These are phyloP conservation scores for Oryzias sinensis DNA, from an alignment of 2,797 vertebrate species.

Conservation along the genomic window DNA sequence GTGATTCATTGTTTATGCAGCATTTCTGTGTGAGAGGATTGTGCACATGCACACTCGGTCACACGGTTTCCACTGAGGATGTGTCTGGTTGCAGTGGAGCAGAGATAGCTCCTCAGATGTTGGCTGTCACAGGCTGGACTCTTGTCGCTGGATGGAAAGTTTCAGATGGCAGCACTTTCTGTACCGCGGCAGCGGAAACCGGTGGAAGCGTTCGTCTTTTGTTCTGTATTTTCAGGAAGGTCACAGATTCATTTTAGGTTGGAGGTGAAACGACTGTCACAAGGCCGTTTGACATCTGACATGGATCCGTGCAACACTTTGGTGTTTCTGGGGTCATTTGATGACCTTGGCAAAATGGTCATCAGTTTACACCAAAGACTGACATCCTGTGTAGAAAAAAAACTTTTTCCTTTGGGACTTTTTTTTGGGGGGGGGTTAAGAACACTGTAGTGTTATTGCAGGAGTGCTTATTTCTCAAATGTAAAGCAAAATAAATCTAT, in stretches of 20 bases:
- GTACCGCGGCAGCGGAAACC: conserved; percentile 59
- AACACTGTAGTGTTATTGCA: conserved; percentile 6
- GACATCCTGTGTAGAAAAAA: conserved; percentile 43
- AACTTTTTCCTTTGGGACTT: conserved; percentile 22
- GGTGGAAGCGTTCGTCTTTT: conserved; percentile 52
- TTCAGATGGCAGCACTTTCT: conserved; percentile 59
- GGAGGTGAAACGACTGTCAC: conserved; percentile 37
- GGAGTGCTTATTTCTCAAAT: conserved; percentile 1
- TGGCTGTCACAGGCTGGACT: conserved; percentile 39
- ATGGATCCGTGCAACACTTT: conserved; percentile 7
- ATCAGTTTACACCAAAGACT: conserved; percentile 23
- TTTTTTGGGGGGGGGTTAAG: conserved; percentile 16
- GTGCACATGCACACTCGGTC: neutral
- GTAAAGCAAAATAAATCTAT: neutral
- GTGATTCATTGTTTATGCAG: conserved; percentile 13
- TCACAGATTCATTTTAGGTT: conserved; percentile 36
- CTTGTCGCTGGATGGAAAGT: conserved; percentile 51
- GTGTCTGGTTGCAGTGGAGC: conserved; percentile 49
- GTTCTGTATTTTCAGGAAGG: conserved; percentile 51
- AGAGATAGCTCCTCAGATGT: conserved; percentile 45
- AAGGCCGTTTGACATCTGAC: conserved; percentile 31
- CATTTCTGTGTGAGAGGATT: conserved; percentile 15
- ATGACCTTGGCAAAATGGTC: conserved; percentile 34
- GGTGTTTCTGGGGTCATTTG: conserved; percentile 25
- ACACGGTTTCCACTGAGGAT: conserved; percentile 71